Conservation (phyloP, 2,888 invertebrate species). For the Carabus problematicus region DNA sequence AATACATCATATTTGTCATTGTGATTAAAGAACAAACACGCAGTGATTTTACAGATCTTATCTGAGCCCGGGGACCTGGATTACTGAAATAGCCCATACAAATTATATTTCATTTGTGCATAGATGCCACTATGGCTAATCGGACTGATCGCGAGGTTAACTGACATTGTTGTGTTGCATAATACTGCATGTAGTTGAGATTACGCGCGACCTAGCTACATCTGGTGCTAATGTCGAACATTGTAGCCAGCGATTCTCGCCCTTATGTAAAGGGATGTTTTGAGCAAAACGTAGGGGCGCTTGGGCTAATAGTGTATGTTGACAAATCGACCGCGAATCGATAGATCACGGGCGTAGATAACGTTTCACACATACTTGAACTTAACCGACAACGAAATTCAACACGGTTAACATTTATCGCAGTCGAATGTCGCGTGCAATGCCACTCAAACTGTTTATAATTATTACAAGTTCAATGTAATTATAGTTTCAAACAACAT, state of each 20-base stretch:
- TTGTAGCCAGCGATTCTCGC: neutral
- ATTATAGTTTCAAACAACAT: too few relatives aligned
- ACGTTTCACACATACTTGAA: constrained; percentile 57
- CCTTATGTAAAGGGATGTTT: neutral
- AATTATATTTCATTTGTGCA: constrained; percentile 25
- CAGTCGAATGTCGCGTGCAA: constrained; percentile 3
- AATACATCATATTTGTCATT: constrained; percentile 33
- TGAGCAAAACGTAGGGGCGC: constrained; percentile 5
- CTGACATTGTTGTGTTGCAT: constrained; percentile 34
- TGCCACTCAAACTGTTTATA: constrained; percentile 24
- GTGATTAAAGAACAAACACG: constrained; percentile 40
- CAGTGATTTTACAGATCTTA: constrained; percentile 35
- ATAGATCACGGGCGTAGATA: constrained; percentile 53
- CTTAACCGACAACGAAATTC: constrained; percentile 47
- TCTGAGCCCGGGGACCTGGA: constrained; percentile 18
- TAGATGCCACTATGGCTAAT: constrained; percentile 5
- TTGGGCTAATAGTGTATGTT: constrained; percentile 39
- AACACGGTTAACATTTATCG: constrained; percentile 25
- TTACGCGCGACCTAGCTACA: constrained; percentile 17
- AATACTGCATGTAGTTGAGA: constrained; percentile 18
- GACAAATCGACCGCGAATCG: constrained; percentile 57
- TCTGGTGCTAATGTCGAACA: constrained; percentile 15
- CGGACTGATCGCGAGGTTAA: constrained; percentile 30
- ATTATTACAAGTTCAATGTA: too few relatives aligned
- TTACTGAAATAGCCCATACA: constrained; percentile 35